These are phyloP conservation scores for Coregonus clupeaformis DNA, from an alignment of 2,113 vertebrate genomes.

Conservation along the genomic window DNA sequence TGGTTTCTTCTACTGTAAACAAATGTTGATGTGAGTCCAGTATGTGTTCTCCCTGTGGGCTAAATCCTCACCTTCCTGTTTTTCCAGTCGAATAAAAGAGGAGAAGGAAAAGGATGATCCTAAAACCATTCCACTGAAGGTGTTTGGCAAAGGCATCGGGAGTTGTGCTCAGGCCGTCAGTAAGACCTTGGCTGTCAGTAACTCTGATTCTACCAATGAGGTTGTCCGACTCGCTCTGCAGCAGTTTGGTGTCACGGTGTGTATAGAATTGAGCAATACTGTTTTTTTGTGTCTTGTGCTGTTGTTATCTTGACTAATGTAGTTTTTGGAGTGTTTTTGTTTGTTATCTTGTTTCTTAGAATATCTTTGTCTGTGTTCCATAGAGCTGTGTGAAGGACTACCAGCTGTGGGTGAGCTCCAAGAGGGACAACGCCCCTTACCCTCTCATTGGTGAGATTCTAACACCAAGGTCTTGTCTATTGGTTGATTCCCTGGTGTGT, in stretches of 20 bases:
- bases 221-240: conserved; percentile 87
- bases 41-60: conserved; percentile 1
- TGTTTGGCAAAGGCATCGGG: conserved; percentile 89
- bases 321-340: neutral
- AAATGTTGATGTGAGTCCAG: conserved; percentile 2
- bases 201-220: conserved; percentile 85
- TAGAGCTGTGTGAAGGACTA: conserved; percentile 91
- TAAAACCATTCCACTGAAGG: conserved; percentile 90
- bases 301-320: neutral
- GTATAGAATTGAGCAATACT: conserved; percentile 38
- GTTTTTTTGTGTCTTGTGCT: neutral
- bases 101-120: conserved; percentile 91
- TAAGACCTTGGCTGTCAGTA: conserved; percentile 87
- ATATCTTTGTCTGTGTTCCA: conserved; percentile 7
- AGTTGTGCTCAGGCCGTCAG: conserved; percentile 85
- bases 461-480: neutral
- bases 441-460: conserved; percentile 89
- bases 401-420: conserved; percentile 94
- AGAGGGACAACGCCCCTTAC: conserved; percentile 90
- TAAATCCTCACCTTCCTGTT: conserved; percentile 51
- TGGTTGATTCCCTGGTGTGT: no score
- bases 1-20: neutral
- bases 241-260: conserved; percentile 90
- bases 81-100: conserved; percentile 85
- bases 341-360: neutral